Percentiles rank a stretch among this genome's conserved stretches.
Evolutionary conservation across 2,113 vertebrate genomes (phyloP).

Genomic region (Nothobranchius furzeri): DNA sequence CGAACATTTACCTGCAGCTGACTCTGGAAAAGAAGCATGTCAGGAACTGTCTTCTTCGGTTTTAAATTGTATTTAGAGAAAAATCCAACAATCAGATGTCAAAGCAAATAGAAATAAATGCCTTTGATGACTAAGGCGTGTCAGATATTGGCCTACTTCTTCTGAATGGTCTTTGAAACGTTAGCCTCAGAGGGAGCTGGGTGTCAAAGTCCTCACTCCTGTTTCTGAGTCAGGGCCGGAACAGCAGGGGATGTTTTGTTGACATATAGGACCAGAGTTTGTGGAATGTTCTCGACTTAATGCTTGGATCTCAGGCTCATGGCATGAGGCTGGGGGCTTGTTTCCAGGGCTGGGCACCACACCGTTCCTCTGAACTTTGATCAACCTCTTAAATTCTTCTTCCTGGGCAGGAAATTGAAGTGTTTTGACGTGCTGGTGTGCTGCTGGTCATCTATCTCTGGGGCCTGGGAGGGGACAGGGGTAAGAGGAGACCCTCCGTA

Average conservation of each 20-base stretch:
- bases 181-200: conserved; percentile 23
- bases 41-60: background rate
- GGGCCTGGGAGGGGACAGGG: conserved; percentile 61
- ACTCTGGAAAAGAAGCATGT: background rate
- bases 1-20: background rate
- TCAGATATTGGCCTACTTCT: background rate
- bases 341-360: conserved; percentile 81
- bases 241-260: conserved; percentile 60
- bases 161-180: conserved; percentile 24
- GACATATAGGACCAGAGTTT: conserved; percentile 55
- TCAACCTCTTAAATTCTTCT: conserved; percentile 90
- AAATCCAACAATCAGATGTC: background rate
- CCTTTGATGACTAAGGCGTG: background rate
- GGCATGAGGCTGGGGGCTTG: conserved; percentile 69
- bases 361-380: conserved; percentile 92
- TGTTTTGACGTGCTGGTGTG: conserved; percentile 89
- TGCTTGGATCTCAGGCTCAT: conserved; percentile 87
- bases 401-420: conserved; percentile 93
- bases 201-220: conserved; percentile 34
- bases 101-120: background rate
- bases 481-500: conserved; percentile 58
- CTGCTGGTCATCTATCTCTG: conserved; percentile 86
- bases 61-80: background rate
- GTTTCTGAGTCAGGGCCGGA: conserved; percentile 36
- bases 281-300: conserved; percentile 85